Evolutionary conservation across 2,797 vertebrate species (phyloP).

Genomic region (Microctenopoma steveboyesi): DNA sequence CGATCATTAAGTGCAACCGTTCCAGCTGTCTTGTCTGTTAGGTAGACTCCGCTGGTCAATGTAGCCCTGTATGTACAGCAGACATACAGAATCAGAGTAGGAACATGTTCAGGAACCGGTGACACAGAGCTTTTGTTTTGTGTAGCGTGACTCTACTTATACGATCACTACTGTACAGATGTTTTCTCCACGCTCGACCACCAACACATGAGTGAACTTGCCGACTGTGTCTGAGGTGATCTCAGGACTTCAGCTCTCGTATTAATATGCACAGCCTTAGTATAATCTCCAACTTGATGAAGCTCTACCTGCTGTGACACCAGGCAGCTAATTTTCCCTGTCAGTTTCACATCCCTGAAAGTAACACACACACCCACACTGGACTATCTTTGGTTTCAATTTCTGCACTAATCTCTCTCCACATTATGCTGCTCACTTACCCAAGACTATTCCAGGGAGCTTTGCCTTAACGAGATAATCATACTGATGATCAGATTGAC

Average conservation of each 20-base stretch:
- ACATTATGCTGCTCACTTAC: slow-evolving; percentile 75
- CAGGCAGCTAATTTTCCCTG: slow-evolving; percentile 69
- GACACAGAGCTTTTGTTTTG: too few relatives aligned
- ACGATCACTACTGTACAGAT: too few relatives aligned
- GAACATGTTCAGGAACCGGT: too few relatives aligned
- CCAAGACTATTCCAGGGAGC: slow-evolving; percentile 73
- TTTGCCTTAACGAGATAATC: slow-evolving; percentile 76
- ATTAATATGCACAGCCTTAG: slow-evolving; percentile 54
- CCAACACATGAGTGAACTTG: slow-evolving; percentile 16
- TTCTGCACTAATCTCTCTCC: slow-evolving; percentile 66
- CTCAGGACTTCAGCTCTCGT: slow-evolving; percentile 15
- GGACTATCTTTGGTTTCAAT: slow-evolving; percentile 75
- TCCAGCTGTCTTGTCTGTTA: too few relatives aligned
- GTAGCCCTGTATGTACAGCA: too few relatives aligned
- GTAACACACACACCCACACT: slow-evolving; percentile 57
- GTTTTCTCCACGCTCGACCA: not conserved
- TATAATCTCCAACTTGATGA: slow-evolving; percentile 63
- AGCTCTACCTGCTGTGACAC: slow-evolving; percentile 66
- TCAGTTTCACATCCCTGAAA: slow-evolving; percentile 67
- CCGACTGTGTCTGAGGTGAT: slow-evolving; percentile 23
- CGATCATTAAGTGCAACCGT: too few relatives aligned
- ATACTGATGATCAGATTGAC: slow-evolving; percentile 76
- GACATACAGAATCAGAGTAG: too few relatives aligned
- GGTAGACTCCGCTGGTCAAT: too few relatives aligned
- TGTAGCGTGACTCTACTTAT: too few relatives aligned